Conservation (phyloP, 2,888 invertebrate species). For the Orchesella flavescens region DNA sequence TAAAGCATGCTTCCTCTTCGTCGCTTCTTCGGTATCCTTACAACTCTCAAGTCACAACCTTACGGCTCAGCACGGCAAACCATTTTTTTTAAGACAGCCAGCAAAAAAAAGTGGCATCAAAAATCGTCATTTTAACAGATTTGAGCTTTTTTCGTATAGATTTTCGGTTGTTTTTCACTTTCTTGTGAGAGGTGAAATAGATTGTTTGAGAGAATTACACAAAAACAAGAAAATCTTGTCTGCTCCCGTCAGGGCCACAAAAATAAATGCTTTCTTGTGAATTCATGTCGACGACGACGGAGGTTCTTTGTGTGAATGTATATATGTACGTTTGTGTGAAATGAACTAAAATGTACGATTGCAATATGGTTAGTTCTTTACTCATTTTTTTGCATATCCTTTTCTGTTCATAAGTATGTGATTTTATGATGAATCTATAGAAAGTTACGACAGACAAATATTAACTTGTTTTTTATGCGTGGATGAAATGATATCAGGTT, state of each 20-base stretch:
- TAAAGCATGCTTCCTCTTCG: no score
- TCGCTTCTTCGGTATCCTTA: no score
- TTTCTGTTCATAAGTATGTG: neutral
- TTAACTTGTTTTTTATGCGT: constrained; percentile 25
- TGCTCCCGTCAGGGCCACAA: constrained; percentile 38
- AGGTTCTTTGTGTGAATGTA: neutral
- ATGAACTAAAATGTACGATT: neutral
- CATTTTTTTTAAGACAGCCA: no score
- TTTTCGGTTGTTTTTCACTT: neutral
- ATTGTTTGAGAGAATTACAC: neutral
- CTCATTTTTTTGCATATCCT: neutral
- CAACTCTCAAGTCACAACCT: no score
- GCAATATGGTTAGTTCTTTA: neutral
- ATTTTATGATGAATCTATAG: constrained; percentile 43
- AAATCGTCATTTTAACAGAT: no score
- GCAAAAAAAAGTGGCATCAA: no score
- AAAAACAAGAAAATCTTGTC: constrained; percentile 62
- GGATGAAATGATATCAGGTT: constrained; percentile 23
- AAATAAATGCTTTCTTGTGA: constrained; percentile 11
- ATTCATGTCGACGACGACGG: neutral
- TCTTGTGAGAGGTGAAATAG: neutral
- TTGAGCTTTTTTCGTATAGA: no score
- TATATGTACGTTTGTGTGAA: no score
- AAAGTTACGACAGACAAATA: constrained; percentile 55
- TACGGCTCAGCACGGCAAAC: no score